phyloP scores from a whole-genome alignment of 2,888 invertebrate genomes.

The Schizaphis graminum region DNA sequence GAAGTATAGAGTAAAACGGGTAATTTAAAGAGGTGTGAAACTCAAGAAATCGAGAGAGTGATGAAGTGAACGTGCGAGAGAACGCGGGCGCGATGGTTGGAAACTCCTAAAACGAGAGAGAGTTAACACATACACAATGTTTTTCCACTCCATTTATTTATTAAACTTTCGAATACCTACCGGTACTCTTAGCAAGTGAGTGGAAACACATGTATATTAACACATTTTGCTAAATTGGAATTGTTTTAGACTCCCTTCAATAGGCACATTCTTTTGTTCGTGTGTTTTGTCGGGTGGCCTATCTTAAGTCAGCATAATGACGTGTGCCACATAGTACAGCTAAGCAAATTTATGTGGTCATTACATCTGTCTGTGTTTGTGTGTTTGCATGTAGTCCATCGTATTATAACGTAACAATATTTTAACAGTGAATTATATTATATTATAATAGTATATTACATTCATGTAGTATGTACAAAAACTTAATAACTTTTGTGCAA shows the following conservation, averaged over 20 bases:
- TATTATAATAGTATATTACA: neutral
- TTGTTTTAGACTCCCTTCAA: slow-evolving; percentile 27
- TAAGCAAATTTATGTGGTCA: neutral
- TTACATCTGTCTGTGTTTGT: neutral
- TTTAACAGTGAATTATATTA: neutral
- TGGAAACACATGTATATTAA: slow-evolving; percentile 49
- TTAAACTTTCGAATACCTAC: slow-evolving; percentile 34
- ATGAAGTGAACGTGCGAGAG: neutral
- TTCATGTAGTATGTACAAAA: neutral
- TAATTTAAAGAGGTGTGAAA: neutral
- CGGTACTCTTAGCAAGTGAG: neutral
- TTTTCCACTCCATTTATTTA: slow-evolving; percentile 53
- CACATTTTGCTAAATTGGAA: slow-evolving; percentile 43
- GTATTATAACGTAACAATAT: neutral
- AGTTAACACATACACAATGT: slow-evolving; percentile 32
- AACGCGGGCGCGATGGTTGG: neutral
- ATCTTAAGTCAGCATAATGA: neutral
- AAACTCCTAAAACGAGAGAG: neutral
- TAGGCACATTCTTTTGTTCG: neutral
- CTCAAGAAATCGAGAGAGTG: neutral
- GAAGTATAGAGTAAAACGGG: neutral
- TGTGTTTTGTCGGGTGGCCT: neutral
- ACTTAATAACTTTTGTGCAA: neutral
- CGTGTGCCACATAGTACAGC: neutral
- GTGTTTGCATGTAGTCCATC: neutral